A percentile compares a stretch with the other conserved stretches of the same genome.
Evolutionary conservation across 2,888 invertebrate species (phyloP).

Genomic region (Synanthedon myopaeformis): DNA sequence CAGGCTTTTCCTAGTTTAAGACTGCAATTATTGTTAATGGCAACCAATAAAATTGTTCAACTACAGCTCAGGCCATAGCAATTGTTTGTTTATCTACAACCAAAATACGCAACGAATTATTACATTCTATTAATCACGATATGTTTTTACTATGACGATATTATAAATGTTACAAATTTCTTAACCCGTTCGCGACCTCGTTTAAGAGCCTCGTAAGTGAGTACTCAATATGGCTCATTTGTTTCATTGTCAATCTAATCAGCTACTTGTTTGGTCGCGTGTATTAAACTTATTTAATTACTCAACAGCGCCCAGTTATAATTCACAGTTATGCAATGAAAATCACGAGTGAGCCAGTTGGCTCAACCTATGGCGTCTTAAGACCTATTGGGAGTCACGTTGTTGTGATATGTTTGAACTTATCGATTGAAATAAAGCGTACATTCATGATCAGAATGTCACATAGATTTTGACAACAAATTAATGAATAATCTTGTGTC

Average conservation of each 20-base stretch:
- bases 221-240: slow-evolving; percentile 9
- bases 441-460: neutral
- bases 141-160: no score
- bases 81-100: no score
- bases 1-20: no score
- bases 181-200: neutral
- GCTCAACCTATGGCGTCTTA: slow-evolving; percentile 14
- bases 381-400: slow-evolving; percentile 22
- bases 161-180: no score
- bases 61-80: no score
- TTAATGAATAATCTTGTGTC: neutral
- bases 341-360: slow-evolving; percentile 19
- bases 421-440: slow-evolving; percentile 16
- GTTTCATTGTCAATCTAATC: slow-evolving; percentile 7
- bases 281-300: slow-evolving; percentile 9
- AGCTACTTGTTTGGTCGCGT: slow-evolving; percentile 1
- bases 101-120: no score
- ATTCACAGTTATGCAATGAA: slow-evolving; percentile 21
- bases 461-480: neutral
- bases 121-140: no score
- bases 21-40: no score
- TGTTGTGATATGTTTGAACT: slow-evolving; percentile 25
- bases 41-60: no score
- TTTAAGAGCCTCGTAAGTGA: slow-evolving; percentile 6
- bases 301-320: slow-evolving; percentile 14